Evolutionary conservation across 2,113 vertebrate genomes (phyloP).

Genomic region (Chrysochloris asiatica): DNA sequence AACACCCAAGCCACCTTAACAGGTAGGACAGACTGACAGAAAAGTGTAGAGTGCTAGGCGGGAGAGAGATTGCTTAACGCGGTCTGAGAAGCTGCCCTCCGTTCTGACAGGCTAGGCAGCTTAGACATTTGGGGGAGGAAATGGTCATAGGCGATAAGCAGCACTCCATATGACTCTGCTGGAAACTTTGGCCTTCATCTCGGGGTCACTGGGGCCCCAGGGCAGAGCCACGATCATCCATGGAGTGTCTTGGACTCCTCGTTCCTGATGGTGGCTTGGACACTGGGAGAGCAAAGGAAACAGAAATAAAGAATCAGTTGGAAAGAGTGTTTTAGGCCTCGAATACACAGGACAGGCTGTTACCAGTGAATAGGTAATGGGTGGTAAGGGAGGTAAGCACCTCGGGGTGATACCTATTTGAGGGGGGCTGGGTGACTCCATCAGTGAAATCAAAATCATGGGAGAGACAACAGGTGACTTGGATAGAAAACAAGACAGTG

Average conservation of each 20-base stretch:
- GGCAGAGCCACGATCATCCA: no score
- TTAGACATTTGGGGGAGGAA: accelerated
- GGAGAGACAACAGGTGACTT: not conserved
- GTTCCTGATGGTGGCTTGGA: not conserved
- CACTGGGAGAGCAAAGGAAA: not conserved
- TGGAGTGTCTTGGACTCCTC: no score
- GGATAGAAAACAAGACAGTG: accelerated
- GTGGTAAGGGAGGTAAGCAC: not conserved
- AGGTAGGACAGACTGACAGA: not conserved
- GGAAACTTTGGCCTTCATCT: no score
- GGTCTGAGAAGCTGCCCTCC: not conserved
- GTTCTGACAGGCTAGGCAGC: no score
- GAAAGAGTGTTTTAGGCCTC: not conserved
- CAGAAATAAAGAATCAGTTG: not conserved
- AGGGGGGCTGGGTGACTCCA: accelerated
- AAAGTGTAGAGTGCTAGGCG: no score
- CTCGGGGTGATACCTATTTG: no score
- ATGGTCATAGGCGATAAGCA: not conserved
- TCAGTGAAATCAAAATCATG: not conserved
- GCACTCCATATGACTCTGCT: accelerated
- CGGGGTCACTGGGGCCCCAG: not conserved
- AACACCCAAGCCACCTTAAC: not conserved
- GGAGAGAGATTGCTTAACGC: not conserved
- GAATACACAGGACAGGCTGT: not conserved
- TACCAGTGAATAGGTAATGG: no score